A percentile compares a stretch with the other conserved stretches of the same genome.
Conservation (phyloP, 37 sponge, comb jelly and placozoan genomes). For the Aplysina aerophoba region DNA sequence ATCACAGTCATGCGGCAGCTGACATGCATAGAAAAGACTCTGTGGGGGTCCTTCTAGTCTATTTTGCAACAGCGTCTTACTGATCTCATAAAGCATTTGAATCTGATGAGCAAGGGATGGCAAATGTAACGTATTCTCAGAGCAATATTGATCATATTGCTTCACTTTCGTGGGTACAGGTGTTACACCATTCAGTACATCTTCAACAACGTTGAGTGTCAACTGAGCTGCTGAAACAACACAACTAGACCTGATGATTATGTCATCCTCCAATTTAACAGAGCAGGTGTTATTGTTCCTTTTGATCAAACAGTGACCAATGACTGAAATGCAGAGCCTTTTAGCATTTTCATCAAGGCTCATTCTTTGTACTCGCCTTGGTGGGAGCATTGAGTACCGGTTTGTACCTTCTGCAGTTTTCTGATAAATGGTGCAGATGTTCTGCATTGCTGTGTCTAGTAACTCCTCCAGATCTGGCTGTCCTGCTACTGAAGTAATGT, state of each 20-base stretch:
- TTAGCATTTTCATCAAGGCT: slow-evolving; percentile 28
- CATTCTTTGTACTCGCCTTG: slow-evolving; percentile 1
- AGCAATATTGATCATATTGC: too few relatives aligned
- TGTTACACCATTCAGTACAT: neutral
- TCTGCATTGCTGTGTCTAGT: slow-evolving; percentile 11
- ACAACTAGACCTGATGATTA: slow-evolving; percentile 8
- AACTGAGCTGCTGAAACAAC: slow-evolving; percentile 51
- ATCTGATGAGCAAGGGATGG: slow-evolving; percentile 39
- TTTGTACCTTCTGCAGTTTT: neutral
- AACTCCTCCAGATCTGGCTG: too few relatives aligned
- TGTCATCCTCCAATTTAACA: neutral
- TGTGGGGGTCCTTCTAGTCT: slow-evolving; percentile 33
- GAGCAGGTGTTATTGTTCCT: neutral
- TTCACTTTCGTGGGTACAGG: too few relatives aligned
- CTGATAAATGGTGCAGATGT: slow-evolving; percentile 48
- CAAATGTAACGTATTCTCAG: too few relatives aligned
- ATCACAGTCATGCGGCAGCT: slow-evolving; percentile 36
- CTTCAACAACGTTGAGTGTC: slow-evolving; percentile 51
- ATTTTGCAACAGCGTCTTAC: slow-evolving; percentile 5
- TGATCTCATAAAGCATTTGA: slow-evolving; percentile 45
- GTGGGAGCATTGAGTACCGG: slow-evolving; percentile 42
- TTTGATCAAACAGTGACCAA: neutral
- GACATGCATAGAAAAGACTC: slow-evolving; percentile 28
- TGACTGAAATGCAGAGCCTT: slow-evolving; percentile 25
- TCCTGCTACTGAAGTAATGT: slow-evolving; percentile 59